phyloP scores from a whole-genome alignment of 1,140 invertebrate species.

The Aphis gossypii region DNA sequence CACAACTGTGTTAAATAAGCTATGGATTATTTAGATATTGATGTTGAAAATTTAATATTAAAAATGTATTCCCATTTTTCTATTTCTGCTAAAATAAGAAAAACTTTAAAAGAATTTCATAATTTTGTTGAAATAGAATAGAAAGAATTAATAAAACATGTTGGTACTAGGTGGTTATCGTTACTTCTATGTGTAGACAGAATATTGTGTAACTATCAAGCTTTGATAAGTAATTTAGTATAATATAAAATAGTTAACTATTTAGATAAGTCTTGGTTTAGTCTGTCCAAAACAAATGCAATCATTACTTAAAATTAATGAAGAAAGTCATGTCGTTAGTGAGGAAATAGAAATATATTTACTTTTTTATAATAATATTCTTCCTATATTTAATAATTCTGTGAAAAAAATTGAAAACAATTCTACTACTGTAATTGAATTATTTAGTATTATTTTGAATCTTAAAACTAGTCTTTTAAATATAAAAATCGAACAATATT shows the following conservation, averaged over 20 bases:
- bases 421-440: neutral
- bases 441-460: neutral
- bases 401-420: neutral
- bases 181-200: neutral
- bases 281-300: neutral
- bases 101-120: neutral
- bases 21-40: neutral
- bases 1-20: neutral
- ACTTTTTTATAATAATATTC: neutral
- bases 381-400: neutral
- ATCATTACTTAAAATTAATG: neutral
- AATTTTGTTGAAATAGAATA: neutral
- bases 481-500: neutral
- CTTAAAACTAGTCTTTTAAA: neutral
- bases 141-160: neutral
- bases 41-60: neutral
- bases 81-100: neutral
- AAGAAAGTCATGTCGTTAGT: neutral
- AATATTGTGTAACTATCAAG: neutral
- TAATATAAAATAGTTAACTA: no score
- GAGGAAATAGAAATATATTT: neutral
- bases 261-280: neutral
- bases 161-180: neutral
- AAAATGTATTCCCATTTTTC: neutral
- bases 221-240: neutral